Evolutionary conservation across 2,113 vertebrate species (phyloP).

Genomic region (Parotia lawesii): DNA sequence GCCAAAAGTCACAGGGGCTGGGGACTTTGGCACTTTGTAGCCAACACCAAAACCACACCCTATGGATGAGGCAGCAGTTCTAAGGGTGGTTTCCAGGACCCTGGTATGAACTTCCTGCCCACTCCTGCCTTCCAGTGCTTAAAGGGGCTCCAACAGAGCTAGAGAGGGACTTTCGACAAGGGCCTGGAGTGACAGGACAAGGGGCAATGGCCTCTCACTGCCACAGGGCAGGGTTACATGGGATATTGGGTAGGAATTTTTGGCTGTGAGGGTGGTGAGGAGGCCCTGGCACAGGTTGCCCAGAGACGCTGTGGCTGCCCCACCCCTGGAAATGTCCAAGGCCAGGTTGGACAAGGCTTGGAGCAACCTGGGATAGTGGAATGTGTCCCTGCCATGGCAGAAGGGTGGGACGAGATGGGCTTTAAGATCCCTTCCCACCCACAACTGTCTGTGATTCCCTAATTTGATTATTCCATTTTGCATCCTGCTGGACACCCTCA

Average conservation of each 20-base stretch:
- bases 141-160: neutral
- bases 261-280: rapidly evolving
- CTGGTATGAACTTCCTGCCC: neutral
- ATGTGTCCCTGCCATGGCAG: neutral
- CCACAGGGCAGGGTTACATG: neutral
- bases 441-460: rapidly evolving
- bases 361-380: neutral
- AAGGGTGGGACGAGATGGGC: neutral
- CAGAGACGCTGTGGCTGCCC: neutral
- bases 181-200: neutral
- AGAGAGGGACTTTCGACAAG: neutral
- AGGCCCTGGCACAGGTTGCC: neutral
- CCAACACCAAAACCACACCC: neutral
- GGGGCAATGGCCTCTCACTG: neutral
- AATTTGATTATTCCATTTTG: neutral
- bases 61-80: neutral
- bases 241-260: neutral
- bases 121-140: neutral
- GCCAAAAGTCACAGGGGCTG: neutral
- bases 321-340: neutral
- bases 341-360: neutral
- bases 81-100: neutral
- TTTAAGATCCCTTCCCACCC: neutral
- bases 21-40: neutral
- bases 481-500: neutral